Conservation (phyloP, 2,888 invertebrate genomes). For the Apotomis betuletana region DNA sequence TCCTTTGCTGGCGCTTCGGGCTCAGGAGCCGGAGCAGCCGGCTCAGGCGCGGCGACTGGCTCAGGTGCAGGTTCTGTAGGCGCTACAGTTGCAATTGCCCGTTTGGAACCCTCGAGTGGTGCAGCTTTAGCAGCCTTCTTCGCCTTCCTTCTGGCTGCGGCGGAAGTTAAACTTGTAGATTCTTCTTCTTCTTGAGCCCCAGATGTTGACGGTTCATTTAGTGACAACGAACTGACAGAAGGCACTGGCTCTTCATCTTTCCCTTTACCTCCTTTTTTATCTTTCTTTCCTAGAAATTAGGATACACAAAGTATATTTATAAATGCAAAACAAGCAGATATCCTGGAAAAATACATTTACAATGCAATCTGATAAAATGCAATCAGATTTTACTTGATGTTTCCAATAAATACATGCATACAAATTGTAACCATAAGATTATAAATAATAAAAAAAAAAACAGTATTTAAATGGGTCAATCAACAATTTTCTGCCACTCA, state of each 20-base stretch:
- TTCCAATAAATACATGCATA: too few species aligned
- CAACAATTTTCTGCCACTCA: too few species aligned
- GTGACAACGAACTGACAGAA: constrained; percentile 27
- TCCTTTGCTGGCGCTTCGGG: neutral
- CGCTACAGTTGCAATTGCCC: constrained; percentile 12
- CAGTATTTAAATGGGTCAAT: too few species aligned
- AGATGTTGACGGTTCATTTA: constrained; percentile 37
- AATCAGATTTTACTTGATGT: too few species aligned
- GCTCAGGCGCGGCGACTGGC: neutral
- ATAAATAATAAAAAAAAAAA: too few species aligned
- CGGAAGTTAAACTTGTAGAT: constrained; percentile 13
- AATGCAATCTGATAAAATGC: too few species aligned
- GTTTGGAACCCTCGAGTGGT: constrained; percentile 33
- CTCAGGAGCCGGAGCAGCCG: too few species aligned
- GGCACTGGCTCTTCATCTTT: constrained; percentile 22
- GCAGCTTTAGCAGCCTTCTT: constrained; percentile 36
- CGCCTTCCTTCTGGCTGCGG: constrained; percentile 35
- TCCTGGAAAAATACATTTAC: too few species aligned
- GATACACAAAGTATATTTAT: neutral
- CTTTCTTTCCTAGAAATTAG: constrained; percentile 27
- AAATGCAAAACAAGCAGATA: too few species aligned
- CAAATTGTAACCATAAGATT: too few species aligned
- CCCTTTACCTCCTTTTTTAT: constrained; percentile 22
- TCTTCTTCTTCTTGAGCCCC: constrained; percentile 19
- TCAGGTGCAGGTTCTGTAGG: constrained; percentile 5